Evolutionary conservation across 2,888 invertebrate genomes (phyloP).

Genomic region (Candidula unifasciata): DNA sequence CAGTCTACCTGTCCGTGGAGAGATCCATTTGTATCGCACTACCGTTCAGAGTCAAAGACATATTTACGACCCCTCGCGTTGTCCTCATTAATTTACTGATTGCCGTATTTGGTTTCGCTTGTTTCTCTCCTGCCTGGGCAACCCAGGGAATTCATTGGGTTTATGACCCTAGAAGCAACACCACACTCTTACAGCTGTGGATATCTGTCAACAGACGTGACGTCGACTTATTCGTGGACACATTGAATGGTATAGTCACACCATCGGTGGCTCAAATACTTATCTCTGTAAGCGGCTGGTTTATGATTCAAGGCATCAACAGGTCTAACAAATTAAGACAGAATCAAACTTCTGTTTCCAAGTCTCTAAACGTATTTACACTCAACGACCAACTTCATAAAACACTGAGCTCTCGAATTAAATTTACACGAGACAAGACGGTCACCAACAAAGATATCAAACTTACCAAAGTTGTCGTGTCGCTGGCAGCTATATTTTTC

Average conservation of each 20-base stretch:
- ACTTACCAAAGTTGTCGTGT: conserved; percentile 1
- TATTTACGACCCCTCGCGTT: conserved; percentile 11
- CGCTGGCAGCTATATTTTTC: neutral
- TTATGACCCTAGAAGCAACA: neutral
- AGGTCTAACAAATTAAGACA: neutral
- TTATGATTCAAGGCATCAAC: conserved; percentile 1
- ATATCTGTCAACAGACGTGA: neutral
- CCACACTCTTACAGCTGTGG: neutral
- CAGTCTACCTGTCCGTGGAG: conserved; percentile 9
- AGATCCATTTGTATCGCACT: neutral
- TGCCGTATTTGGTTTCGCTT: neutral
- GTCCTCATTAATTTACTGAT: neutral
- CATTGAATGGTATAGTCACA: neutral
- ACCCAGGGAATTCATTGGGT: neutral
- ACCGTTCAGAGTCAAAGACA: conserved; percentile 14
- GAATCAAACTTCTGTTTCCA: too few relatives aligned
- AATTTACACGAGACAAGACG: too few relatives aligned
- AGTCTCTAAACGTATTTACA: too few relatives aligned
- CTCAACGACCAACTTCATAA: neutral
- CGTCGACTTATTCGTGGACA: conserved; percentile 3
- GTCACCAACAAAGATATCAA: neutral
- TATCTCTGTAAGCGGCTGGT: neutral
- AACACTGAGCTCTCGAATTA: too few relatives aligned
- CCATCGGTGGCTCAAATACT: conserved; percentile 9
- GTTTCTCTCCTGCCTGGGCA: neutral